Base-by-base conservation (phyloP, 1,140 invertebrate species). In the Aphis craccivora region DNA sequence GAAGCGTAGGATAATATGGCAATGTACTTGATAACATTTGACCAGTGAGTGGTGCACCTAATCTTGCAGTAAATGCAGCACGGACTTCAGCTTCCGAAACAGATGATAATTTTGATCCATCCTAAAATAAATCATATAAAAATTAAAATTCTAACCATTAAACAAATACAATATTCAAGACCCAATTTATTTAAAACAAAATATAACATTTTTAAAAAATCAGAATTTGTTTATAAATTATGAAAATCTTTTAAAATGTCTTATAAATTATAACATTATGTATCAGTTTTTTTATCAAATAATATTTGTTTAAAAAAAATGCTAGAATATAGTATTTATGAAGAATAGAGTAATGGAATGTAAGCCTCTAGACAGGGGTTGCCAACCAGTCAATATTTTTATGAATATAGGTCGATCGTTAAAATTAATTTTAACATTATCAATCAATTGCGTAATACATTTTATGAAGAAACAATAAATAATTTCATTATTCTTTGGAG, bases 21-120 rank as follows among this genome's bases (percentile, higher is more conserved):
- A 97, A 95, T 14, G 97, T 97, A 83, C 97, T 96, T 4, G 97
- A 96, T 93, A 97, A 95, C 96, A 98, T 97, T 94, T 97, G 96
- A 35, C 97, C 96, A 3, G 97, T 97, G 1, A 97, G 95, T 9
- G 97, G 97, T 96, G 97, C 96, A 55, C 97, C 97, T 89, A 97
- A 95, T 35, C 97, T 96, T 2, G 97, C 97, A 14, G 97, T 97
- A 93, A 96, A 96, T 5, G 97, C 97, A 0, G 97, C 97, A 93
- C 97, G 96, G 2, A 97, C 96, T 94, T 98, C 97, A 40, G 97
- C 97, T 95, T 98, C 97, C n/a, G 97, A 97, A 35, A 97, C 96
- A 8, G 96, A 95, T 84, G 97, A 94, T 95, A 95, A 92, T 93
- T 94, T 94, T 93, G 81, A 86, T 25, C 91, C 91, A 7, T 93